These are phyloP conservation scores for Penaeus vannamei DNA, from an alignment of 1,140 invertebrate species.

Conservation along the genomic window DNA sequence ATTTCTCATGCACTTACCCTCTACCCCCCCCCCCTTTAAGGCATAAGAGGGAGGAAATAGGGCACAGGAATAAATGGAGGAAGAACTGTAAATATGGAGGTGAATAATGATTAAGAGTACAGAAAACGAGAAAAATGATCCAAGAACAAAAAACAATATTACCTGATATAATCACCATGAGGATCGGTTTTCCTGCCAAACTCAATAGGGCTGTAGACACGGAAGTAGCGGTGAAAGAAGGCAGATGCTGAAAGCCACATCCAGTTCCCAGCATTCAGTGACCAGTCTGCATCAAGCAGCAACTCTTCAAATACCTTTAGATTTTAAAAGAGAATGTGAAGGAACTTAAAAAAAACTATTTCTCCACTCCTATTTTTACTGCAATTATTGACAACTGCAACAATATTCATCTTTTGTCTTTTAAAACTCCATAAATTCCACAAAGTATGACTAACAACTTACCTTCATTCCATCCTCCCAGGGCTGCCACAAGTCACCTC, in stretches of 20 bases:
- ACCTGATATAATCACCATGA: constrained; percentile 80
- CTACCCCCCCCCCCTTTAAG: no score
- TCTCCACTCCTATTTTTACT: no score
- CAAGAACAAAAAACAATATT: neutral
- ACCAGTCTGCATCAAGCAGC: constrained; percentile 83
- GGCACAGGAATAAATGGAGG: no score
- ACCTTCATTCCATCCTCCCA: constrained; percentile 75
- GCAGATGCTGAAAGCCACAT: constrained; percentile 85
- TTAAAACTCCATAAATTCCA: no score
- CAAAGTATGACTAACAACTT: neutral
- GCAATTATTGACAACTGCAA: no score
- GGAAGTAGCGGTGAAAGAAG: constrained; percentile 84
- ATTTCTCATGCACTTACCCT: no score
- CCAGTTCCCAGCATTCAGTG: constrained; percentile 86
- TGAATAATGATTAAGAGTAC: no score
- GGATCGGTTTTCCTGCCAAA: constrained; percentile 85
- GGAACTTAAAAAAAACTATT: neutral
- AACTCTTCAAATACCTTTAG: constrained; percentile 79
- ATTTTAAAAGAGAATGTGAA: neutral
- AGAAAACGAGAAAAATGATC: no score
- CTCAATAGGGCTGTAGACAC: constrained; percentile 82
- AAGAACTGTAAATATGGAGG: no score
- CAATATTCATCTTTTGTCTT: no score
- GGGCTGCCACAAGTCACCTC: constrained; percentile 73
- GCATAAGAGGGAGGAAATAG: no score